phyloP scores from a whole-genome alignment of 2,888 invertebrate species.

The Ischnura elegans region DNA sequence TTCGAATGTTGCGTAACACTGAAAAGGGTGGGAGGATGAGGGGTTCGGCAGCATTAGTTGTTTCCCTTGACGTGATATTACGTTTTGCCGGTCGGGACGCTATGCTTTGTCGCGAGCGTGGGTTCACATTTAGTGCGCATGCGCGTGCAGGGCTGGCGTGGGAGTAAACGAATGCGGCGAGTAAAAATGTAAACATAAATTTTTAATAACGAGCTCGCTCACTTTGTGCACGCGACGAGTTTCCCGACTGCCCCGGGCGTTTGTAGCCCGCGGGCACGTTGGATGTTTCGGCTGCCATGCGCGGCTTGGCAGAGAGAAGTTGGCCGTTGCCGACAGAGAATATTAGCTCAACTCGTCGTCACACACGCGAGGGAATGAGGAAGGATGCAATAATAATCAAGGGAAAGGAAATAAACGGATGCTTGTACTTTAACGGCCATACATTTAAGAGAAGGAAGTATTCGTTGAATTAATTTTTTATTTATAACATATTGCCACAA shows the following conservation, averaged over 20 bases:
- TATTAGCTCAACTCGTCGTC: too few relatives aligned
- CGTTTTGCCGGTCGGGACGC: neutral
- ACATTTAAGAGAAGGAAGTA: too few relatives aligned
- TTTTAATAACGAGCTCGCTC: neutral
- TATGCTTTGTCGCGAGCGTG: too few relatives aligned
- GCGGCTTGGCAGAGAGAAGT: neutral
- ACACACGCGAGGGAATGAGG: too few relatives aligned
- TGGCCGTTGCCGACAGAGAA: too few relatives aligned
- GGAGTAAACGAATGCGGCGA: neutral
- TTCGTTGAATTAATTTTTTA: too few relatives aligned
- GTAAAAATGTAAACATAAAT: neutral
- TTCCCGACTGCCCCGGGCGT: neutral
- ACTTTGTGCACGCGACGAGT: neutral
- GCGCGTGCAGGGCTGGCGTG: neutral
- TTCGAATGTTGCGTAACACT: slow-evolving; percentile 20
- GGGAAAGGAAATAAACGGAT: too few relatives aligned
- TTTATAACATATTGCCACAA: too few relatives aligned
- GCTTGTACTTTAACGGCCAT: too few relatives aligned
- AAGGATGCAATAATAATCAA: too few relatives aligned
- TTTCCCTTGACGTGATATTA: neutral
- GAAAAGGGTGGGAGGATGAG: neutral
- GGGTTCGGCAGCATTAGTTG: neutral
- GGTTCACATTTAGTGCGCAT: neutral
- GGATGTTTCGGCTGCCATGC: too few relatives aligned
- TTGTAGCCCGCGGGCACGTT: too few relatives aligned